phyloP scores from a whole-genome alignment of 2,113 vertebrate genomes.

The Hydrochoerus hydrochaeris region DNA sequence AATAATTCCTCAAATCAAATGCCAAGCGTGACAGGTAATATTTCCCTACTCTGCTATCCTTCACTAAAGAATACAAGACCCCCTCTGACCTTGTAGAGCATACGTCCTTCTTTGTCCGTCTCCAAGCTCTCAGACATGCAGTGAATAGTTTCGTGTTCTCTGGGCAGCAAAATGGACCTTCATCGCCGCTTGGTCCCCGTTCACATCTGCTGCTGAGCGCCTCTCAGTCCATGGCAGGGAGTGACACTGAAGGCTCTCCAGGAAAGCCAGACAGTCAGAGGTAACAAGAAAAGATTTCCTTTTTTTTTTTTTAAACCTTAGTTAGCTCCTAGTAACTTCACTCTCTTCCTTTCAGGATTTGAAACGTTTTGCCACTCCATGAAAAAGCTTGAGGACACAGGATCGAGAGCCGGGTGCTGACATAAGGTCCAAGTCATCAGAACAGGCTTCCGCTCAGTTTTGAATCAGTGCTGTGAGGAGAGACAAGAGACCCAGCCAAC shows the following conservation, averaged over 20 bases:
- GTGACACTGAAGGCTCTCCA: conserved; percentile 75
- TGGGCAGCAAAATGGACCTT: conserved; percentile 70
- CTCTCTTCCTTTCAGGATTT: conserved; percentile 84
- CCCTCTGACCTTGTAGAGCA: conserved; percentile 83
- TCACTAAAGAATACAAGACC: conserved; percentile 65
- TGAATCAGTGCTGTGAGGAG: conserved; percentile 69
- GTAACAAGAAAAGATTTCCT: conserved; percentile 79
- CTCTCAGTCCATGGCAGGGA: conserved; percentile 78
- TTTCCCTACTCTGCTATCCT: background rate
- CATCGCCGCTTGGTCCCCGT: background rate
- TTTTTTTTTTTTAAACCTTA: conserved; percentile 76
- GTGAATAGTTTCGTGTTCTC: conserved; percentile 65
- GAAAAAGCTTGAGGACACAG: conserved; percentile 71
- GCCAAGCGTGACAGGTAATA: conserved; percentile 23
- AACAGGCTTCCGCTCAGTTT: conserved; percentile 69
- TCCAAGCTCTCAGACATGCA: conserved; percentile 75
- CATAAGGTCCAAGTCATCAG: conserved; percentile 62
- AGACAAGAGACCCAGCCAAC: conserved; percentile 76
- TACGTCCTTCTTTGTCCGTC: conserved; percentile 69
- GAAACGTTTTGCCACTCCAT: conserved; percentile 69
- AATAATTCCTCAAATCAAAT: conserved; percentile 62
- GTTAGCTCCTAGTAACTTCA: conserved; percentile 82
- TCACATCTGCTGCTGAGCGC: conserved; percentile 55
- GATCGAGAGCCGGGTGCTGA: conserved; percentile 59
- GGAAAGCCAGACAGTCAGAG: conserved; percentile 80